These are phyloP conservation scores for Argentina silus DNA, from an alignment of 2,797 vertebrate genomes.

Conservation along the genomic window DNA sequence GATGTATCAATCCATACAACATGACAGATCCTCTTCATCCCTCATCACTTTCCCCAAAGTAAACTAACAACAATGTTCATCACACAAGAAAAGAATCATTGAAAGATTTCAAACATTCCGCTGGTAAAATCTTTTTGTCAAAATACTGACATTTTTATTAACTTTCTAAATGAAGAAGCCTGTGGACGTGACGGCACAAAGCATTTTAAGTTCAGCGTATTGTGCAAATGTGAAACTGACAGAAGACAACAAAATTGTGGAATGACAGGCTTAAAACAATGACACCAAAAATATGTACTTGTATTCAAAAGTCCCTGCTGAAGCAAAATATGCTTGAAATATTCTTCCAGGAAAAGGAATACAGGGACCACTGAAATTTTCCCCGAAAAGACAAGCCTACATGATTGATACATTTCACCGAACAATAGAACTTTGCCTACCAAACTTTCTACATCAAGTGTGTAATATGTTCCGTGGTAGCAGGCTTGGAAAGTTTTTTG, in stretches of 20 bases:
- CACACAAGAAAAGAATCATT: conserved; percentile 16
- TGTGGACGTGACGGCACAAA: conserved; percentile 43
- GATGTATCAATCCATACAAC: conserved; percentile 37
- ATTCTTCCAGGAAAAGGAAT: conserved; percentile 60
- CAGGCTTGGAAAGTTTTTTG: conserved; percentile 27
- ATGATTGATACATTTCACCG: conserved; percentile 44
- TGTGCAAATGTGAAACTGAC: conserved; percentile 47
- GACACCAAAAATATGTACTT: conserved; percentile 23
- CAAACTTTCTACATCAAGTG: conserved; percentile 42
- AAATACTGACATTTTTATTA: conserved; percentile 2
- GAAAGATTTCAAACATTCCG: conserved; percentile 53
- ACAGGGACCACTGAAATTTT: conserved; percentile 58
- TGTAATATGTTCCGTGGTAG: conserved; percentile 52
- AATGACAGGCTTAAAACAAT: conserved; percentile 47
- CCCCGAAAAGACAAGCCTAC: conserved; percentile 46
- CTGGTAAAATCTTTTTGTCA: conserved; percentile 20
- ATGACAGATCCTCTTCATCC: conserved; percentile 39
- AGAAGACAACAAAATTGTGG: conserved; percentile 38
- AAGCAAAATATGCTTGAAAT: conserved; percentile 32
- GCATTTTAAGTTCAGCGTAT: conserved; percentile 44
- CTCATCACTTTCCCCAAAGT: conserved; percentile 19
- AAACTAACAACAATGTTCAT: conserved; percentile 37
- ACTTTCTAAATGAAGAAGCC: conserved; percentile 18
- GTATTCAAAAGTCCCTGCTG: conserved; percentile 31
- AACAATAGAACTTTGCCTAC: conserved; percentile 28